phyloP scores from a whole-genome alignment of 1,140 invertebrate species.

The Musca vetustissima region DNA sequence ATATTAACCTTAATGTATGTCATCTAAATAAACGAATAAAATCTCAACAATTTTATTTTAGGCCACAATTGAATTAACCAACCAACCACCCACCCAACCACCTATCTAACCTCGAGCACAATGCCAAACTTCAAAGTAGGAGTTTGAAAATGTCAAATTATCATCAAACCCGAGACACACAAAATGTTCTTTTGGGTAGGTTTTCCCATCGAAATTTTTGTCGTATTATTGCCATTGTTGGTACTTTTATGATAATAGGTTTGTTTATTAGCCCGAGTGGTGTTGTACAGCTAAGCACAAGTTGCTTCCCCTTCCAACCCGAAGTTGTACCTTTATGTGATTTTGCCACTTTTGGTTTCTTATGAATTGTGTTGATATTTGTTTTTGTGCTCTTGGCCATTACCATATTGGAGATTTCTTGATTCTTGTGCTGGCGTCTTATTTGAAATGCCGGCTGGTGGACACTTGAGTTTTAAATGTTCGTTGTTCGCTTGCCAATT shows the following conservation, averaged over 20 bases:
- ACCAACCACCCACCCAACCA: no score
- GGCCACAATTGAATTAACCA: background rate
- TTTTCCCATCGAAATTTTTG: background rate
- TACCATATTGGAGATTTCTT: background rate
- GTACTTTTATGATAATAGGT: constrained; percentile 17
- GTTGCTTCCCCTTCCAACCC: background rate
- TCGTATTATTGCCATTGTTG: background rate
- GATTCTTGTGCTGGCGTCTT: background rate
- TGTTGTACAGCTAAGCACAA: no score
- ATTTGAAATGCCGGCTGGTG: background rate
- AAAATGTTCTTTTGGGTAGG: constrained; percentile 17
- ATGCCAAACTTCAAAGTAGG: background rate
- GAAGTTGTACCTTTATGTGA: background rate
- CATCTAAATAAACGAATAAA: constrained; percentile 12
- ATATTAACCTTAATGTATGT: constrained; percentile 17
- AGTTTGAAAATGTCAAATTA: constrained; percentile 14
- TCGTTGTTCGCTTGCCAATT: background rate
- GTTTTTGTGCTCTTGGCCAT: constrained; percentile 3
- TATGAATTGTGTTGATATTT: background rate
- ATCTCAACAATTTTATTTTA: constrained; percentile 4
- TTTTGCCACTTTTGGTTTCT: background rate
- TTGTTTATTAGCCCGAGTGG: constrained; percentile 1
- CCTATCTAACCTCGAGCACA: no score
- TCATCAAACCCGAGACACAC: constrained; percentile 20
- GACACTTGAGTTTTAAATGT: constrained; percentile 17